Base-by-base conservation (phyloP, 1,140 invertebrate species). In the Pseudobourletiella spinata region DNA sequence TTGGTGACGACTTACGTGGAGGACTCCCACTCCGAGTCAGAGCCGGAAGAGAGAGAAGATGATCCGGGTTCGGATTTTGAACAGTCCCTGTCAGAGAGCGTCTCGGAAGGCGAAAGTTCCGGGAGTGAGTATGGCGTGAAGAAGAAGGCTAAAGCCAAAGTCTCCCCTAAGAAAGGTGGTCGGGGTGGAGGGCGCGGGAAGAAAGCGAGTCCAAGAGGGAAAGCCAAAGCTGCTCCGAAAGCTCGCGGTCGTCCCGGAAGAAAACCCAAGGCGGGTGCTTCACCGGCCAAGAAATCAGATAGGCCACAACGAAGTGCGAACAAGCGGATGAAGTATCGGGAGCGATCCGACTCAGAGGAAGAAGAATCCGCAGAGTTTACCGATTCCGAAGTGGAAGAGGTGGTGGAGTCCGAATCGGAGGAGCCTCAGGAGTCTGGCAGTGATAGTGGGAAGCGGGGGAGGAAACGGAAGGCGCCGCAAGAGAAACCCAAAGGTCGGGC, bases 71-170 rank as follows among this genome's bases (percentile, higher is more conserved):
- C 59, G 28, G 44, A 46, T 20, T 28, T 29, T 16, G 50, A 55
- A 42, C 57, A 44, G n/a, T 51, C 56, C n/a, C n/a, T 51, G 18
- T 57, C 60, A 3, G 64, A 65, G 20, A 35, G 22, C 32, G 54
- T 39, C 11, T 52, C 42, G 3, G 60, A 61, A 42, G 44, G 28
- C 1, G 64, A 63, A 14, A 68, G 56, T 24, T 65, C 63, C 32
- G 67, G 67, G 39, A 65, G 63, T 42, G 67, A 68, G 24, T 68
- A 68, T 32, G 67, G 65, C 3, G 51, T 58, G 22, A 67, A 67
- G 54, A 56, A 35, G 6, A 57, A 51, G 26, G 14, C 48, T 4
- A 24, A 35, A 29, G 16, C 26, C 14, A 63, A 57, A 42, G 16
- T 42, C 0, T 60, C 51, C 15, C 58, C 58, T 2, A 64, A 61